These are phyloP conservation scores for Aspidoscelis tigris DNA, from an alignment of 2,113 vertebrate species.

Conservation along the genomic window DNA sequence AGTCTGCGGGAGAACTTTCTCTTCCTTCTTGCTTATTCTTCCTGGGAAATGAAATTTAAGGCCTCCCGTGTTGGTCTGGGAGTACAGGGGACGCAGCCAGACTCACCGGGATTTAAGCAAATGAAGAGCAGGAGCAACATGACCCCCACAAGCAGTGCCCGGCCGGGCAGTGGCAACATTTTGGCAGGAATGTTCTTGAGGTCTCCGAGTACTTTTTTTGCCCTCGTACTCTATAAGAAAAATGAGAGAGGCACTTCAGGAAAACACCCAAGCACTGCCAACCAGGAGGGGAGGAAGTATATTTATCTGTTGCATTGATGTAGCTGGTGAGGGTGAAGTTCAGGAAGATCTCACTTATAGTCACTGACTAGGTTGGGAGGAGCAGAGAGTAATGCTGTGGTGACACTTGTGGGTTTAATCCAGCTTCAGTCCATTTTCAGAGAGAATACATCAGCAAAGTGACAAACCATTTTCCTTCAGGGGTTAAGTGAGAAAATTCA, in stretches of 20 bases:
- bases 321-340: neutral
- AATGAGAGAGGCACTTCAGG: neutral
- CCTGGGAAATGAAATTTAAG: neutral
- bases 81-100: neutral
- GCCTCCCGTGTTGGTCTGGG: neutral
- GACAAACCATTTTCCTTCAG: too few relatives aligned
- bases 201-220: too few relatives aligned
- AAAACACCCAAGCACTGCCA: neutral
- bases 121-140: conserved; percentile 58
- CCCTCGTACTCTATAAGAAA: neutral
- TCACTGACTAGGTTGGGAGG: too few relatives aligned
- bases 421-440: too few relatives aligned
- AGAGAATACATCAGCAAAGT: too few relatives aligned
- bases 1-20: neutral
- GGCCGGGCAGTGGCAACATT: conserved; percentile 4
- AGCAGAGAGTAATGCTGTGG: too few relatives aligned
- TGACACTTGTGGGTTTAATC: too few relatives aligned
- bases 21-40: neutral
- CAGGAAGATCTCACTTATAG: neutral
- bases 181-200: neutral
- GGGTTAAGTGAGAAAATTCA: too few relatives aligned
- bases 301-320: too few relatives aligned
- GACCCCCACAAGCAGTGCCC: neutral
- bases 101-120: conserved; percentile 74
- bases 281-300: neutral